Evolutionary conservation across 1,140 invertebrate genomes (phyloP).

Genomic region (Lamellibrachia luymesi): DNA sequence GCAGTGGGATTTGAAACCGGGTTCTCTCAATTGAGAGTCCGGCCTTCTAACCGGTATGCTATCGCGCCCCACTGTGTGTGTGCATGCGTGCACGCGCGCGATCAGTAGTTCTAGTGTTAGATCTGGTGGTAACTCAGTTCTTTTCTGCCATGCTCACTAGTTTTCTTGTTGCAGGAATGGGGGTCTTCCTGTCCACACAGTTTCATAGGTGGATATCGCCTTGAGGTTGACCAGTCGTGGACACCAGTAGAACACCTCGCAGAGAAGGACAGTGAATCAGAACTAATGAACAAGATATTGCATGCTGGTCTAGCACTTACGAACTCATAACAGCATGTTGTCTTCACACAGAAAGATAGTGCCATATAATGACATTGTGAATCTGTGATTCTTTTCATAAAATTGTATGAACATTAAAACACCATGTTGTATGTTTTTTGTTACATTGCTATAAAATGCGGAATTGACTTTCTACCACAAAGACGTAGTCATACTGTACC

Average conservation of each 20-base stretch:
- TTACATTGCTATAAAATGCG: not conserved
- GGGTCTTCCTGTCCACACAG: constrained; percentile 61
- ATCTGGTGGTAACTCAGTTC: not conserved
- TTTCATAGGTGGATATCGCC: constrained; percentile 67
- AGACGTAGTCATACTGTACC: not conserved
- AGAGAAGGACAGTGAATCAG: constrained; percentile 41
- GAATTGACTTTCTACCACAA: not conserved
- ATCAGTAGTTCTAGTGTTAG: too few relatives aligned
- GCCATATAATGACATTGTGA: not conserved
- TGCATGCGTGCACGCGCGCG: too few relatives aligned
- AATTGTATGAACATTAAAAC: not conserved
- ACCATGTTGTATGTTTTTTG: not conserved
- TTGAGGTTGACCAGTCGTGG: constrained; percentile 71
- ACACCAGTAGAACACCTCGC: constrained; percentile 58
- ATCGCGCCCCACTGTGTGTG: too few relatives aligned
- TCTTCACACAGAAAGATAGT: not conserved
- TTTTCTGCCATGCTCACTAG: not conserved
- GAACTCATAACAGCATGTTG: constrained; percentile 26
- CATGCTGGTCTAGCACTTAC: constrained; percentile 42
- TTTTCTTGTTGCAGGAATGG: constrained; percentile 65
- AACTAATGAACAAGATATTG: constrained; percentile 48
- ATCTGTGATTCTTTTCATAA: not conserved
- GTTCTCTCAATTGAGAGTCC: too few relatives aligned
- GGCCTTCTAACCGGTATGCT: too few relatives aligned
- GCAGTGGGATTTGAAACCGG: too few relatives aligned